These are phyloP conservation scores for Salvelinus alpinus DNA, from an alignment of 2,113 vertebrate species.

Conservation along the genomic window DNA sequence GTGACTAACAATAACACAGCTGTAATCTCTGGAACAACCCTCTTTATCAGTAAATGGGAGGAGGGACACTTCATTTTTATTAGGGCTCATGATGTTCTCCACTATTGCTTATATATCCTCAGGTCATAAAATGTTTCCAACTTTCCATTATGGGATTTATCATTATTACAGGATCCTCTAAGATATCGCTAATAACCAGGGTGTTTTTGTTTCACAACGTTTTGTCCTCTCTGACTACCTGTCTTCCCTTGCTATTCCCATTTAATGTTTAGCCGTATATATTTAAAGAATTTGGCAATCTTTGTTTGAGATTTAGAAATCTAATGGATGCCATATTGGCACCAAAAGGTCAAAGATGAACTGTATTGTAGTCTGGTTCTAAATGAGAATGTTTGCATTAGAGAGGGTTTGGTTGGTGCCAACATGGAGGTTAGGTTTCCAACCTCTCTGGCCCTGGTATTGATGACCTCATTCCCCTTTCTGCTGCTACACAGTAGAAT, in stretches of 20 bases:
- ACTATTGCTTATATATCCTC: neutral
- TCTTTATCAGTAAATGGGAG: slow-evolving; percentile 13
- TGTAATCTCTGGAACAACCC: neutral
- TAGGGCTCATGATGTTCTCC: neutral
- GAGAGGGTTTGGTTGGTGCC: no score
- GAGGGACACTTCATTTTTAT: slow-evolving; percentile 5
- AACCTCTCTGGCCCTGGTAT: neutral
- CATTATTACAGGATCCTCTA: slow-evolving; percentile 22
- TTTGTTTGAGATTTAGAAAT: no score
- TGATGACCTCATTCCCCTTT: neutral
- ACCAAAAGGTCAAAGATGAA: no score
- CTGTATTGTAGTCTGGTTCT: no score
- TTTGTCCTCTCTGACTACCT: neutral
- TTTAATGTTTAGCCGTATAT: no score
- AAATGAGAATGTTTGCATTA: no score
- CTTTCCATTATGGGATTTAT: neutral
- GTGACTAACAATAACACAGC: slow-evolving; percentile 33
- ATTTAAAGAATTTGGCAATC: no score
- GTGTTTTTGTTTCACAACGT: neutral
- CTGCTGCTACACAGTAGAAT: neutral
- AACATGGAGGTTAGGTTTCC: neutral
- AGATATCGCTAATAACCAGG: neutral
- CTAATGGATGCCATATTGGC: no score
- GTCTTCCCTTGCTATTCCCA: no score
- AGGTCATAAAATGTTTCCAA: no score